Base-by-base conservation (phyloP, 2,888 invertebrate genomes). In the Holacanthella duospinosa region DNA sequence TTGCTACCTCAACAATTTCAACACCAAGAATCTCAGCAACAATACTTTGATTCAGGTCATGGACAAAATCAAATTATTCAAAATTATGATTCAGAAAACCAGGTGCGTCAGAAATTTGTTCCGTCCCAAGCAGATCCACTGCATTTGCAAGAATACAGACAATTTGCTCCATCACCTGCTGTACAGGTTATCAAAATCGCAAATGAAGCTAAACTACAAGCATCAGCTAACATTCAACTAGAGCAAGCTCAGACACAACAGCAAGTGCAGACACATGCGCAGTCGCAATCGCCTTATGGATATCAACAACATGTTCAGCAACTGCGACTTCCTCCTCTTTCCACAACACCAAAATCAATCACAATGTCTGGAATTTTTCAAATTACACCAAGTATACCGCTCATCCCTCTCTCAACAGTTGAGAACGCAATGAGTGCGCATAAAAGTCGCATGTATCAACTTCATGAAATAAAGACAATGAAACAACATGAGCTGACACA, bases 381-480 rank as follows among this genome's bases (percentile, higher is more conserved):
- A 24, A 68, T 71, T 0, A 73, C 72, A 0, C 72, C 72, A 4
- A 66, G 67, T 27, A 68, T 66, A 63, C 63, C 66, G 1, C 61
- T 73, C 65, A 68, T 70, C 43, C 68, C 68, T n/a, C 56, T 73
- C 1, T 68, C 71, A 9, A 73, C 72, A 9, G 67, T 68, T 28
- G 72, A 73, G 59, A 73, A 73, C 61, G 72, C 72, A 24, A 73
- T 73, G 36, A 67, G 62, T 29, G 36, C 58, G 12, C 65, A 66
- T 24, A 55, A 68, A n/a, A 55, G 65, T 27, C 61, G 60, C 28
- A 64, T 62, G 43, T 62, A 66, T 43, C 59, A 60, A 55, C 62
- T 43, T 57, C 54, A 60, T 43, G 29, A 61, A 61, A n/a, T 57
- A 16, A 16, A 36, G 36, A 9, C 36, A 9, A 16, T 9, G 36